phyloP scores from a whole-genome alignment of 2,113 vertebrate species.

The Lethenteron camtschaticum region DNA sequence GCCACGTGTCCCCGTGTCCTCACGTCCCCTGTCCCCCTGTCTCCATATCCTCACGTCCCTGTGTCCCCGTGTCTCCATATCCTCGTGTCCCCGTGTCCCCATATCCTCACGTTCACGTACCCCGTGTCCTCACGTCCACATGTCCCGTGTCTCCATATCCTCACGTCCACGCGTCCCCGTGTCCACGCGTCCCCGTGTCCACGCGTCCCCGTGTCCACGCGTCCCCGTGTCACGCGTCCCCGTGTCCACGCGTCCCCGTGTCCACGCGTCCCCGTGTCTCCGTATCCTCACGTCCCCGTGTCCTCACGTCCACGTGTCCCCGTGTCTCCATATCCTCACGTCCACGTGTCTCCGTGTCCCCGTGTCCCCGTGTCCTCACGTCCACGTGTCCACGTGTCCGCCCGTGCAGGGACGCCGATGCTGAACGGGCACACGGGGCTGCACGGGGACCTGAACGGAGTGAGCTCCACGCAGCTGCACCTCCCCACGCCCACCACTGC shows the following conservation, averaged over 20 bases:
- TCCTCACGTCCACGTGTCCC: too few species aligned
- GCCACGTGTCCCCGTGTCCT: not conserved
- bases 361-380: not conserved
- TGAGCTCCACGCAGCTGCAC: slow-evolving; percentile 85
- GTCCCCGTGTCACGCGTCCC: not conserved
- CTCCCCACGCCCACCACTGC: slow-evolving; percentile 84
- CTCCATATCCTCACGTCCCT: not conserved
- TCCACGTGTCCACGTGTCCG: not conserved
- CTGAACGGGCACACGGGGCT: slow-evolving; percentile 86
- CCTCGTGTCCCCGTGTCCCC: slow-evolving; percentile 30
- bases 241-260: not conserved
- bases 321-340: not conserved
- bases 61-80: not conserved
- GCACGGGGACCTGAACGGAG: slow-evolving; percentile 76
- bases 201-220: not conserved
- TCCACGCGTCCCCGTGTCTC: not conserved
- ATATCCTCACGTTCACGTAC: too few species aligned
- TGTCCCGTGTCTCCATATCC: too few species aligned
- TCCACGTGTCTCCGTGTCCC: not conserved
- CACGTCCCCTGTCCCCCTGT: not conserved
- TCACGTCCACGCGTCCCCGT: too few species aligned
- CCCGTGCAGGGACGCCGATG: slow-evolving; percentile 31
- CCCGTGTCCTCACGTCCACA: too few species aligned
- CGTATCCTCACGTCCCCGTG: too few species aligned
- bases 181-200: too few species aligned